phyloP scores from a whole-genome alignment of 2,113 vertebrate species.

The Tupaia tana region DNA sequence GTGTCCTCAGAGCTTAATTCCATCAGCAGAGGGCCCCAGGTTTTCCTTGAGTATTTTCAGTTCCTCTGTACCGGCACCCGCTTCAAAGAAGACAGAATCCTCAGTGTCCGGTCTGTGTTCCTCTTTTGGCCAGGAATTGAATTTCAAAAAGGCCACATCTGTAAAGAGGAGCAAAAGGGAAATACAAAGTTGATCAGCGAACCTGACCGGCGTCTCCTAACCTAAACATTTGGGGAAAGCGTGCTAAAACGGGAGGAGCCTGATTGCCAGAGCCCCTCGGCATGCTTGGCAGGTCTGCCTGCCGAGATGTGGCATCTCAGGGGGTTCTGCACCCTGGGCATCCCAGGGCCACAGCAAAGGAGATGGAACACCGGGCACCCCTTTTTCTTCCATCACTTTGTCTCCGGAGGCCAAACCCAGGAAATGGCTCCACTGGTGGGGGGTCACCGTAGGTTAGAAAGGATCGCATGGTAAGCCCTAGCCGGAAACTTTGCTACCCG shows the following conservation, averaged over 20 bases:
- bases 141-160: conserved; percentile 16
- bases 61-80: not conserved
- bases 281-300: not conserved
- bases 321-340: not conserved
- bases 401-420: not conserved
- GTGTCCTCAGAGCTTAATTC: not conserved
- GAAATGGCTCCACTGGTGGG: not conserved
- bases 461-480: not conserved
- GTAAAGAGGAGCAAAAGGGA: conserved; percentile 8
- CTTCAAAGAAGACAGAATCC: not conserved
- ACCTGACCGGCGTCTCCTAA: not conserved
- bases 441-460: not conserved
- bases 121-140: conserved; percentile 4
- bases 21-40: not conserved
- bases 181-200: not conserved
- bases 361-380: not conserved
- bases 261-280: not conserved
- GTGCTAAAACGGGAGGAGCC: not conserved
- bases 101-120: not conserved
- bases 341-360: not conserved
- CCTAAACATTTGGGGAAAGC: not conserved
- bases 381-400: not conserved
- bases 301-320: not conserved
- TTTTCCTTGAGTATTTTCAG: conserved; percentile 30
- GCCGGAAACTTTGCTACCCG: not conserved